A percentile compares a stretch with the other conserved stretches of the same genome.
phyloP scores from a whole-genome alignment of 2,888 invertebrate species.

The Bellardia bayeri region DNA sequence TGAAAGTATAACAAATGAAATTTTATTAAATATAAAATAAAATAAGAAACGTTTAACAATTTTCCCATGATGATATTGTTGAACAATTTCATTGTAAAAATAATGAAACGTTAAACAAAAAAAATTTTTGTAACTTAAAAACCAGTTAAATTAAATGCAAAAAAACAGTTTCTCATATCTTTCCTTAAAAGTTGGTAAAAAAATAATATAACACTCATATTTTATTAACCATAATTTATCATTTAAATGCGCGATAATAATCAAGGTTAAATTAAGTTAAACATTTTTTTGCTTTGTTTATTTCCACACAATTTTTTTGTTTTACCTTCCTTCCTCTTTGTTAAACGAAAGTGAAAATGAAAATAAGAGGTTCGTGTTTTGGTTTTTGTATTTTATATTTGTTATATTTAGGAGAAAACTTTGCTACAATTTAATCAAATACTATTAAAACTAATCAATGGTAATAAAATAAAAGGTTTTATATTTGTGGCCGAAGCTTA shows the following conservation, averaged over 20 bases:
- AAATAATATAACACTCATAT: conserved; percentile 10
- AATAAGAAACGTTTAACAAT: conserved; percentile 8
- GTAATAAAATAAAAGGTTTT: conserved; percentile 69
- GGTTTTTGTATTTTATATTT: background rate
- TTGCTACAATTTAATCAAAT: conserved; percentile 44
- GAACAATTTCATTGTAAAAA: conserved; percentile 44
- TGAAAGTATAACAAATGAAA: conserved; percentile 70
- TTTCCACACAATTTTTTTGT: conserved; percentile 24
- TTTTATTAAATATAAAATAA: background rate
- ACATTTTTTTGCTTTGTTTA: background rate
- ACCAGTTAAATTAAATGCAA: conserved; percentile 24
- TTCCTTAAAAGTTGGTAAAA: conserved; percentile 15
- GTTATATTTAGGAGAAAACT: conserved; percentile 14
- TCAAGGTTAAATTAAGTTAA: conserved; percentile 70
- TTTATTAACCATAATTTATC: conserved; percentile 68
- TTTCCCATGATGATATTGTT: conserved; percentile 62
- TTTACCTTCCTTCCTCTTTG: conserved; percentile 29
- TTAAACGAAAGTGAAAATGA: conserved; percentile 62
- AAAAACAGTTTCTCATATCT: background rate
- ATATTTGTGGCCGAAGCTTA: background rate
- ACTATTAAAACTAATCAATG: conserved; percentile 67
- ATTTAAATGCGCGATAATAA: conserved; percentile 70
- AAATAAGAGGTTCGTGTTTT: conserved; percentile 33
- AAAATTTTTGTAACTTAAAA: conserved; percentile 9
- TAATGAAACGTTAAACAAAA: background rate